Conservation (phyloP, 2,797 vertebrate genomes). For the Oreonectes daqikongensis region DNA sequence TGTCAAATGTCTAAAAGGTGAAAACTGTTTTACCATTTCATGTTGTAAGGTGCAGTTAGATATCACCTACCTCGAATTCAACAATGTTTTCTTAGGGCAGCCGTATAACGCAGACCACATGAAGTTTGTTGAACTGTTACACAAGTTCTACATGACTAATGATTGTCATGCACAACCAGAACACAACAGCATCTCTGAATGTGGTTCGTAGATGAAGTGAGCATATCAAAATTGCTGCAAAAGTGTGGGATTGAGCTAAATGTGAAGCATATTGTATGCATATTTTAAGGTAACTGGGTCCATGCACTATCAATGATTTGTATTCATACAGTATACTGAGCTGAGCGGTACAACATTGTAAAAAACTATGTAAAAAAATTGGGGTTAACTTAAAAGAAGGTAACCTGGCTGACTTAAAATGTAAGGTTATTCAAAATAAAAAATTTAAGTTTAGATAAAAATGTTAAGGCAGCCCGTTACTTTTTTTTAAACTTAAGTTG, state of each 20-base stretch:
- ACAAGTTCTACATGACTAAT: not conserved
- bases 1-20: constrained; percentile 38
- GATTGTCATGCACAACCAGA: constrained; percentile 9
- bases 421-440: too few species aligned
- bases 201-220: constrained; percentile 32
- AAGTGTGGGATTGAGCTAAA: constrained; percentile 56
- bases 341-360: not conserved
- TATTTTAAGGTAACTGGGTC: constrained; percentile 34
- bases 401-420: too few species aligned
- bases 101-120: constrained; percentile 28
- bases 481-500: too few species aligned
- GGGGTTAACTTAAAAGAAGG: too few species aligned
- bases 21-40: constrained; percentile 56
- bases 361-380: too few species aligned
- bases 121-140: not conserved
- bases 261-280: constrained; percentile 67
- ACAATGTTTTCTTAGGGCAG: constrained; percentile 48
- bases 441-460: too few species aligned
- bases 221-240: constrained; percentile 3
- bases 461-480: too few species aligned
- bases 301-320: constrained; percentile 41
- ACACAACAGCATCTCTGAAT: constrained; percentile 21
- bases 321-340: constrained; percentile 15
- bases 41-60: constrained; percentile 53
- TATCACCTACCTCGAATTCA: constrained; percentile 70